phyloP scores from a whole-genome alignment of 2,113 vertebrate genomes.

The Gorilla gorilla region DNA sequence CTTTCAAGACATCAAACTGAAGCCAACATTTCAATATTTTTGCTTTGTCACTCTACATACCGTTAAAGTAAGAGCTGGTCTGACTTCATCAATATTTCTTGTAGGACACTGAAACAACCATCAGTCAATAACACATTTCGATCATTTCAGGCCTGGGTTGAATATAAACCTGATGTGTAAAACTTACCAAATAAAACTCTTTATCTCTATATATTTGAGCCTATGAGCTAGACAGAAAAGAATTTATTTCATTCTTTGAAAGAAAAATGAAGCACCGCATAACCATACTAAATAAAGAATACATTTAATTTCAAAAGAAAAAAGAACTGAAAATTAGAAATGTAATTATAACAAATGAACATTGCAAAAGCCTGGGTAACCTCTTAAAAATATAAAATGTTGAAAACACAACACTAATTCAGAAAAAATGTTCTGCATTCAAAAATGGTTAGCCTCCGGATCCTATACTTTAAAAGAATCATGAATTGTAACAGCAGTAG shows the following conservation, averaged over 20 bases:
- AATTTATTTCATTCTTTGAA: neutral
- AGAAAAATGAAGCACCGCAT: conserved; percentile 23
- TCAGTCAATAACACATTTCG: neutral
- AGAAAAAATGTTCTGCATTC: conserved; percentile 23
- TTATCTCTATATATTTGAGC: neutral
- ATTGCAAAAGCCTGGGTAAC: neutral
- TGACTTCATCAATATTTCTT: neutral
- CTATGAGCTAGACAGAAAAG: neutral
- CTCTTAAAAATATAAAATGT: conserved; percentile 22
- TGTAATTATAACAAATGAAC: conserved; percentile 13
- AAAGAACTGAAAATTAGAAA: neutral
- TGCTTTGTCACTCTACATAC: neutral
- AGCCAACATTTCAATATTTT: neutral
- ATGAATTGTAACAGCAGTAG: neutral
- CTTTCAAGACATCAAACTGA: neutral
- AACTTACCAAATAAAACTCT: neutral
- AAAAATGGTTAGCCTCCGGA: conserved; percentile 21
- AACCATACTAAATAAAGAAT: conserved; percentile 10
- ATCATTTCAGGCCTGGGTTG: neutral
- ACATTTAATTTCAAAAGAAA: neutral
- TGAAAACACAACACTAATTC: conserved; percentile 34
- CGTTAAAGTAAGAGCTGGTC: neutral
- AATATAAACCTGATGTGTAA: neutral
- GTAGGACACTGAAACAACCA: neutral
- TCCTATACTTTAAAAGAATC: conserved; percentile 54